Percentiles rank a stretch among this genome's conserved stretches.
phyloP scores from a whole-genome alignment of 2,888 invertebrate species.

The Bedellia somnulentella region DNA sequence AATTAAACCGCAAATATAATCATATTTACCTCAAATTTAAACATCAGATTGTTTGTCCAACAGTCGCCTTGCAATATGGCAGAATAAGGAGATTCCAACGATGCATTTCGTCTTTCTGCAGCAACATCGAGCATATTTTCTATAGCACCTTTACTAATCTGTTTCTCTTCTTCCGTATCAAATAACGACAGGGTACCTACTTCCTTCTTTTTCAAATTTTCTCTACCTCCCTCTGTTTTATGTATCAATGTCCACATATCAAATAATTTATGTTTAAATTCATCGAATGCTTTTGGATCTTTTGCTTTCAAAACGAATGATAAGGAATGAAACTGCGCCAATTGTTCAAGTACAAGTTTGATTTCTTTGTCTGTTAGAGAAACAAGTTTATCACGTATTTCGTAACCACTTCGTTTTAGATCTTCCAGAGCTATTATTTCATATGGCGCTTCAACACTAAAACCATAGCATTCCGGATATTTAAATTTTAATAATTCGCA shows the following conservation, averaged over 20 bases:
- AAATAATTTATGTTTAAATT: not conserved
- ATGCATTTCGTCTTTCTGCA: not conserved
- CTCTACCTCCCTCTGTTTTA: no score
- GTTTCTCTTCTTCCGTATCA: not conserved
- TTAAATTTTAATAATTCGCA: not conserved
- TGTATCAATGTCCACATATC: not conserved
- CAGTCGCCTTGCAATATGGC: constrained; percentile 3
- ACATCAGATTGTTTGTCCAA: constrained; percentile 5
- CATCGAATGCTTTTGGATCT: not conserved
- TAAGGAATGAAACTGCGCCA: not conserved
- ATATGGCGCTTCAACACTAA: not conserved
- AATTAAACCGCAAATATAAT: constrained; percentile 7
- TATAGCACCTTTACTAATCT: not conserved
- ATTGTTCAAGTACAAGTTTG: not conserved
- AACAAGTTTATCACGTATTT: not conserved
- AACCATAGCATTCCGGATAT: not conserved
- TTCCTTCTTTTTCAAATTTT: not conserved
- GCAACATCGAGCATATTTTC: not conserved
- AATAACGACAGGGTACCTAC: not conserved
- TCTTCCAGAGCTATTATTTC: constrained; percentile 2
- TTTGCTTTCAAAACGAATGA: not conserved
- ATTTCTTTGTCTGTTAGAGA: constrained; percentile 1
- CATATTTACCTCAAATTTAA: constrained; percentile 1
- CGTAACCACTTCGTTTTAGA: not conserved
- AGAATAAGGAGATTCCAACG: not conserved